Evolutionary conservation across 2,113 vertebrate genomes (phyloP).

Genomic region (Eonycteris spelaea): DNA sequence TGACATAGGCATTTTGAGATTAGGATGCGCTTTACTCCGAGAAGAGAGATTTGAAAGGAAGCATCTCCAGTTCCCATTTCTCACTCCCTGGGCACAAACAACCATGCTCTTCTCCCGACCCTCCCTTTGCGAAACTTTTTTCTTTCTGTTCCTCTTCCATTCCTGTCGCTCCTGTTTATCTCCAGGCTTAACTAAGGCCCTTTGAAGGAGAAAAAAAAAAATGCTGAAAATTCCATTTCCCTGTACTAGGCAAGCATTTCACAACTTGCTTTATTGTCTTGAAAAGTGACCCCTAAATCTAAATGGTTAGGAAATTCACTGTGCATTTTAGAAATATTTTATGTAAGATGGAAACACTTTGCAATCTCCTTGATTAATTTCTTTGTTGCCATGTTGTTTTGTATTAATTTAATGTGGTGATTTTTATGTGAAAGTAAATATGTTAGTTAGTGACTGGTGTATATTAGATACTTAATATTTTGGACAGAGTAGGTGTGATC

Average conservation of each 20-base stretch:
- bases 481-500: not conserved
- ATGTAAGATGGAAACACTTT: not conserved
- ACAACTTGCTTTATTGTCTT: conserved; percentile 26
- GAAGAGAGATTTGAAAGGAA: conserved; percentile 38
- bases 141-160: not conserved
- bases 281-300: not conserved
- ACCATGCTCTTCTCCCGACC: not conserved
- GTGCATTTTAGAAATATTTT: not conserved
- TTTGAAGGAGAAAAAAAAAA: conserved; percentile 15
- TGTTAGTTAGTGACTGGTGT: not conserved
- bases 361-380: not conserved
- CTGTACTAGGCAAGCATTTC: not conserved
- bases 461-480: not conserved
- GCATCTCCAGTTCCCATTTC: not conserved
- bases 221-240: not conserved
- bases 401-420: not conserved
- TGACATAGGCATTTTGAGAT: conserved; percentile 41
- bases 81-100: not conserved
- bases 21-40: not conserved
- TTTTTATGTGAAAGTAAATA: not conserved
- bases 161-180: not conserved
- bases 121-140: not conserved
- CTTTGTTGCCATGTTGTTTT: not conserved
- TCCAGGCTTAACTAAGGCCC: not conserved
- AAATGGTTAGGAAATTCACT: not conserved